Evolutionary conservation across 2,888 invertebrate genomes (phyloP).

Genomic region (Odontomyia ornata): DNA sequence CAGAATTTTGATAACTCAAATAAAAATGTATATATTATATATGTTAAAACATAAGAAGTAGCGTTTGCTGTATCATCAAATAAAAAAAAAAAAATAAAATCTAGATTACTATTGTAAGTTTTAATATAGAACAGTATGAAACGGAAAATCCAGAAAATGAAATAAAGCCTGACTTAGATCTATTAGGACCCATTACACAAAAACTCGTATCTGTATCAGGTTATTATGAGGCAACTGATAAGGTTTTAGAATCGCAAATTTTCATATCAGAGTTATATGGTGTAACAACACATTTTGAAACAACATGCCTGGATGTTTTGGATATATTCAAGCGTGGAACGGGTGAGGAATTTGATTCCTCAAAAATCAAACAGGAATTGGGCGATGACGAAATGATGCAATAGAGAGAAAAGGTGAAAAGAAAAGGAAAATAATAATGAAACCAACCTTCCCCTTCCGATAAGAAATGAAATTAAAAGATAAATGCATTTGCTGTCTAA

Average conservation of each 20-base stretch:
- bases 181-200: conserved; percentile 90
- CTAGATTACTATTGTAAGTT: too few relatives aligned
- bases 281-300: conserved; percentile 97
- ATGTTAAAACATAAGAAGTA: too few relatives aligned
- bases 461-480: too few relatives aligned
- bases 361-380: conserved; percentile 93
- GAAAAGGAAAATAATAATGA: conserved; percentile 5
- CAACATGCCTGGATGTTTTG: conserved; percentile 95
- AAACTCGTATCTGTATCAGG: conserved; percentile 93
- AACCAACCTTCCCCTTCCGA: background rate
- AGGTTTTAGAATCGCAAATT: conserved; percentile 87
- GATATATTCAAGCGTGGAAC: conserved; percentile 90
- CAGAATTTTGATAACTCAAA: too few relatives aligned
- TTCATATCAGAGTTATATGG: conserved; percentile 98
- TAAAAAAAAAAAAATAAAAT: too few relatives aligned
- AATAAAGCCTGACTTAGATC: too few relatives aligned
- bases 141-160: conserved; percentile 94
- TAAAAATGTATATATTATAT: too few relatives aligned
- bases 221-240: conserved; percentile 91
- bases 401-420: conserved; percentile 2
- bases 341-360: too few relatives aligned
- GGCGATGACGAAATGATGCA: conserved; percentile 73
- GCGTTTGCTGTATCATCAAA: too few relatives aligned
- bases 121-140: too few relatives aligned
- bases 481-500: too few relatives aligned